phyloP scores from a whole-genome alignment of 2,888 invertebrate species.

The Chrysotoxum bicinctum region DNA sequence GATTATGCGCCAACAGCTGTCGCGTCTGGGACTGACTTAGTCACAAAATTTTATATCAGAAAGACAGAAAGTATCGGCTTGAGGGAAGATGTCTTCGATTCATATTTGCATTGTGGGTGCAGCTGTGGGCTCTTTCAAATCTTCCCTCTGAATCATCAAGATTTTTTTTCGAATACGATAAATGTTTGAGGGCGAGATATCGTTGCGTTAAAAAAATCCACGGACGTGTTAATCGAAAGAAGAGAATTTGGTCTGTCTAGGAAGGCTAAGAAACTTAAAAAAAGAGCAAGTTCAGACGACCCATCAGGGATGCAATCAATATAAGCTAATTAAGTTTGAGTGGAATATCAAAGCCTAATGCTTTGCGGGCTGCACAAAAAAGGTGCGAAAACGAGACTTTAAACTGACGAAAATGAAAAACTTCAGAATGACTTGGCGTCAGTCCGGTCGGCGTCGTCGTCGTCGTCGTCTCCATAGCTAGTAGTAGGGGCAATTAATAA shows the following conservation, averaged over 20 bases:
- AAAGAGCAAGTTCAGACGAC: neutral
- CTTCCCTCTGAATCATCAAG: conserved; percentile 33
- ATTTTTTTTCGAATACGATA: neutral
- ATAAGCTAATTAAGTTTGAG: conserved; percentile 36
- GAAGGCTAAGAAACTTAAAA: too few species aligned
- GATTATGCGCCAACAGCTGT: conserved; percentile 59
- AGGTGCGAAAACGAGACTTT: conserved; percentile 54
- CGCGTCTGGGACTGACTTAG: conserved; percentile 31
- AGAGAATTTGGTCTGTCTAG: neutral
- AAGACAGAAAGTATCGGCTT: neutral
- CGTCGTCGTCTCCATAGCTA: neutral
- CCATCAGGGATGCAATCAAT: neutral
- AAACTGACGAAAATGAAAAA: neutral
- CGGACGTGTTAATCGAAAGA: neutral
- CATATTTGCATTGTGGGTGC: conserved; percentile 65
- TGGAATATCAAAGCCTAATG: conserved; percentile 9
- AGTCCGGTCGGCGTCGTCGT: neutral
- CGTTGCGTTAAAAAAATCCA: neutral
- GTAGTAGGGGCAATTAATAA: conserved; percentile 29
- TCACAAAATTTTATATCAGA: neutral
- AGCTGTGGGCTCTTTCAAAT: conserved; percentile 39
- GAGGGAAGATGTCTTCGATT: neutral
- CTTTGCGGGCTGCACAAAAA: conserved; percentile 6
- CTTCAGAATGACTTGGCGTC: conserved; percentile 30
- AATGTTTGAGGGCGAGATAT: neutral